phyloP scores from a whole-genome alignment of 2,113 vertebrate species.

The Thamnophis sirtalis region DNA sequence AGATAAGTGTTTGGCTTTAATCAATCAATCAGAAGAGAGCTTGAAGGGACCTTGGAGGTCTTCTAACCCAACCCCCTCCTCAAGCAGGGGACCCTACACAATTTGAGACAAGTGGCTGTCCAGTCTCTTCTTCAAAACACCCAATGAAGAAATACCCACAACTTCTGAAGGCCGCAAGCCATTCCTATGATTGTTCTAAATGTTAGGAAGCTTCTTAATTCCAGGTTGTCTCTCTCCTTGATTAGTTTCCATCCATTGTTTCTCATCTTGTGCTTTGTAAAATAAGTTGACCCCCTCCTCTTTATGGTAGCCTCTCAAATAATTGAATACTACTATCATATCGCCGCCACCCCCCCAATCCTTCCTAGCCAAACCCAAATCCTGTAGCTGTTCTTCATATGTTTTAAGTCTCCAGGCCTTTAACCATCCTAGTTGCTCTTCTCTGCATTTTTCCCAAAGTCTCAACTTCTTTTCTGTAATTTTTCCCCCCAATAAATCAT shows the following conservation, averaged over 20 bases:
- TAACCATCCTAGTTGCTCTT: not conserved
- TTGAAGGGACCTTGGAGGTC: not conserved
- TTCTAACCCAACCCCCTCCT: not conserved
- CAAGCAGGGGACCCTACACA: not conserved
- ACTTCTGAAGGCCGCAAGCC: not conserved
- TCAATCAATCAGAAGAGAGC: not conserved
- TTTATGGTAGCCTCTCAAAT: too few relatives aligned
- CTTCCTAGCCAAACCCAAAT: not conserved
- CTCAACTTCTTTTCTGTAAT: not conserved
- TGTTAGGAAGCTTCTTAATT: not conserved
- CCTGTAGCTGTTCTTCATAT: not conserved
- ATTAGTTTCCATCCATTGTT: too few relatives aligned
- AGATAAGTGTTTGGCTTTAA: slow-evolving; percentile 3
- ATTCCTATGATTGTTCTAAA: not conserved
- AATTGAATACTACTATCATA: not conserved
- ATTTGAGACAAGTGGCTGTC: not conserved
- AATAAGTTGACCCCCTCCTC: too few relatives aligned
- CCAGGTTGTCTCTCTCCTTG: not conserved
- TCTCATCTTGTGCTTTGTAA: too few relatives aligned
- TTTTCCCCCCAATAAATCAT: too few relatives aligned
- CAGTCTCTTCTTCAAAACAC: not conserved
- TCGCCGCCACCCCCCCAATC: not conserved
- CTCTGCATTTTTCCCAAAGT: not conserved
- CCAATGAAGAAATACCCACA: not conserved
- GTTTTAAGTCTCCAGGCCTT: not conserved